Percentiles rank a stretch among this genome's conserved stretches.
phyloP scores from a whole-genome alignment of 2,113 vertebrate species.

The Equus quagga region DNA sequence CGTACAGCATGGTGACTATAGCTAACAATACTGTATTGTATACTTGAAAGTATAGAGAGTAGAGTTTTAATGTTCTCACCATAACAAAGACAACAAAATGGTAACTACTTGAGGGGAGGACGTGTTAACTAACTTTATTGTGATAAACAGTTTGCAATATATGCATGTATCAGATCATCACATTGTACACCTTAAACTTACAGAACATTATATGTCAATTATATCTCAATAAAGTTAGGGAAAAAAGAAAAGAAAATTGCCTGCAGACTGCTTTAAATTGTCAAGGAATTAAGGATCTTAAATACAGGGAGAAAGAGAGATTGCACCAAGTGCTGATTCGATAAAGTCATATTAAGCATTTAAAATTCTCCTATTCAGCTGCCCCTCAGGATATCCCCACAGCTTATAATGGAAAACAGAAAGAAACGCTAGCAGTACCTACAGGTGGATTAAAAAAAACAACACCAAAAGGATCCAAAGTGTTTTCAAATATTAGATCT shows the following conservation, averaged over 20 bases:
- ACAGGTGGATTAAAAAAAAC: no score
- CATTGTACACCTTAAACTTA: neutral
- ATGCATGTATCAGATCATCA: neutral
- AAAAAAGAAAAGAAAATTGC: neutral
- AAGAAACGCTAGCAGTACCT: neutral
- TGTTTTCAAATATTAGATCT: neutral
- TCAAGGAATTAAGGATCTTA: neutral
- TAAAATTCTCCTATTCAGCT: neutral
- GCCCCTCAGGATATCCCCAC: neutral
- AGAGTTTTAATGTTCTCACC: no score
- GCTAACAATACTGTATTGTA: no score
- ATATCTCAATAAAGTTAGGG: neutral
- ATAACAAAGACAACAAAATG: no score
- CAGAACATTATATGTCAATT: neutral
- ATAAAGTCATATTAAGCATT: neutral
- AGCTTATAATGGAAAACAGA: neutral
- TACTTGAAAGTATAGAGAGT: no score
- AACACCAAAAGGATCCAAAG: neutral
- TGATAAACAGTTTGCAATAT: no score
- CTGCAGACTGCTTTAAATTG: neutral
- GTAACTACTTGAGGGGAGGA: no score
- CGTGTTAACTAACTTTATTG: no score
- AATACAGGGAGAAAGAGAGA: neutral
- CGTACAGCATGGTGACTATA: no score
- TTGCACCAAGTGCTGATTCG: neutral